These are phyloP conservation scores for Papilio elwesi DNA, from an alignment of 2,888 invertebrate genomes.

Conservation along the genomic window DNA sequence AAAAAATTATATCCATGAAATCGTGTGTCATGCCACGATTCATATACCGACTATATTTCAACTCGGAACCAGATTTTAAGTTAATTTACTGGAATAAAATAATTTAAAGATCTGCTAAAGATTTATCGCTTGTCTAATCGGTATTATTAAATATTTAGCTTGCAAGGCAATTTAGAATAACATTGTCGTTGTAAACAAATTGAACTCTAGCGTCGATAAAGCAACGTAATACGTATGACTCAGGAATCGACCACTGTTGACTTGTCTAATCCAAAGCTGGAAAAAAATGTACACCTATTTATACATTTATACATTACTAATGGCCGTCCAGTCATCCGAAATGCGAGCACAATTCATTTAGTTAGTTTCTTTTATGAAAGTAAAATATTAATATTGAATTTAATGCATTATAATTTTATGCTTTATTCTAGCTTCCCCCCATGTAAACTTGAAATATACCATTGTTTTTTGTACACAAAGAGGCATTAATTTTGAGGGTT, in stretches of 20 bases:
- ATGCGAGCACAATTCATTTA: too few species aligned
- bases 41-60: background rate
- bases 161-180: slow-evolving; percentile 6
- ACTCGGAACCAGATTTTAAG: background rate
- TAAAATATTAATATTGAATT: too few species aligned
- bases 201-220: background rate
- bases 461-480: too few species aligned
- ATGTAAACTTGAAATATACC: too few species aligned
- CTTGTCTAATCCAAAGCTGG: background rate
- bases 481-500: too few species aligned
- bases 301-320: background rate
- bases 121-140: slow-evolving; percentile 15
- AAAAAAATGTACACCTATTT: background rate
- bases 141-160: slow-evolving; percentile 1
- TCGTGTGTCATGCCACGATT: too few species aligned
- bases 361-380: too few species aligned
- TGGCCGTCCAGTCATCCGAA: too few species aligned
- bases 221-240: background rate
- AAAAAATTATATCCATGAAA: too few species aligned
- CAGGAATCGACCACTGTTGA: background rate
- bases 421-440: too few species aligned
- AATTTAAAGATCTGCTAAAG: background rate
- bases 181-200: slow-evolving; percentile 14
- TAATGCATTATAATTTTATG: too few species aligned
- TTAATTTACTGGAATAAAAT: too few species aligned